Base-by-base conservation (phyloP, 2,113 vertebrate genomes). In the Nipponia nippon region DNA sequence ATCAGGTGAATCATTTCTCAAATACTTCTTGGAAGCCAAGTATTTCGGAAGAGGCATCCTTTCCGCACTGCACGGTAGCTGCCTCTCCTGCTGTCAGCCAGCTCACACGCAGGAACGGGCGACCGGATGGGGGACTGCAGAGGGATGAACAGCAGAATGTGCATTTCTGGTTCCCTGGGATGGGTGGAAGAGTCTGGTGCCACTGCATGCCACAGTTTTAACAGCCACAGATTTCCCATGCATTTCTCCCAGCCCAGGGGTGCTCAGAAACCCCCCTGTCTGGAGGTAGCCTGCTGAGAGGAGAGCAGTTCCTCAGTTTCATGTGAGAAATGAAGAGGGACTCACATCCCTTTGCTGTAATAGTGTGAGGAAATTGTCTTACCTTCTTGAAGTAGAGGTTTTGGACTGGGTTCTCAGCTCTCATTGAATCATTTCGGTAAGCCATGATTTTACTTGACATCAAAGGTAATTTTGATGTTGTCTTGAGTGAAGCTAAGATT, bases 1-100 rank as follows among this genome's bases (percentile, higher is more conserved):
- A 93, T 70, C 81, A 93, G 58, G 58, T 85, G 66, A 95, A 80
- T 93, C 4, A 66, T 83, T 91, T 95, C 46, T 91, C 20, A 77
- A 42, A 50, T 62, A 47, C 66, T 72, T 80, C 10, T 83, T 73
- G 44, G 42, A 91, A 91, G 70, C 46, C 14, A 62, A 63, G 7
- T 69, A 12, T 77, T 91, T 79, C 9, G 13, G 36, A 87, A 62
- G 58, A 47, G 32, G 6, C n/a, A 26, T 76, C 42, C 18, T 91
- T 83, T 79, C 70, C 8, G 6, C 36, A 3, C 13, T 36, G 29
- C 40, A 26, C 2, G 3, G 65, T 63, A 52, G 62, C 69, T 72
- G 52, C 40, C 23, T 76, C 27, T 85, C 8, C 63, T 87, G n/a
- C 84, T 80, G 27, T 36, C 66, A 80, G 46, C 49, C 62, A 66